phyloP scores from a whole-genome alignment of 2,888 invertebrate genomes.

The Fissipunctia ypsillon region DNA sequence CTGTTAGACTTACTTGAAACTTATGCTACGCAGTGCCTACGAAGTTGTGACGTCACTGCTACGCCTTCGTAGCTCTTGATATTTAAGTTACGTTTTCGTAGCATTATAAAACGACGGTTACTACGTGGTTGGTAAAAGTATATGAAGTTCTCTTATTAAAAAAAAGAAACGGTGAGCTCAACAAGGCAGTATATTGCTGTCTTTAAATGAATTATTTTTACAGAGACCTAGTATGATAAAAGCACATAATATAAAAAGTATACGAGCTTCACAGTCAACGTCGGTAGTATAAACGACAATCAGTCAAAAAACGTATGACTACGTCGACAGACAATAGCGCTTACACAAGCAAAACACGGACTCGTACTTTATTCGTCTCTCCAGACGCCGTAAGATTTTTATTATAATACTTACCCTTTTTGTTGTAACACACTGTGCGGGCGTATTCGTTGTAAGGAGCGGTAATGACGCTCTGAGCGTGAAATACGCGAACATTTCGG shows the following conservation, averaged over 20 bases:
- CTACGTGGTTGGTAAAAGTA: constrained; percentile 16
- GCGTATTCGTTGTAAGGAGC: constrained; percentile 80
- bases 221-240: constrained; percentile 15
- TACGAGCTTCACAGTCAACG: constrained; percentile 43
- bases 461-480: constrained; percentile 87
- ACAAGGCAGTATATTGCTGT: constrained; percentile 32
- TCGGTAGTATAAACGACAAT: constrained; percentile 58
- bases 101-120: constrained; percentile 29
- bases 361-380: constrained; percentile 77
- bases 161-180: constrained; percentile 12
- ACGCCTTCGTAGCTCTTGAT: constrained; percentile 7
- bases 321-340: constrained; percentile 67
- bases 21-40: constrained; percentile 12
- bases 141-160: constrained; percentile 42
- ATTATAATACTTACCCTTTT: constrained; percentile 87
- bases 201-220: constrained; percentile 41
- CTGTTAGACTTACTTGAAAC: not conserved
- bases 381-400: constrained; percentile 84
- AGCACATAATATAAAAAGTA: constrained; percentile 32
- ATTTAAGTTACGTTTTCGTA: constrained; percentile 34
- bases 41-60: constrained; percentile 34
- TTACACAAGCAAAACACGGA: constrained; percentile 75
- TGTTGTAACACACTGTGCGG: constrained; percentile 78
- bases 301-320: constrained; percentile 58
- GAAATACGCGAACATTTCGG: constrained; percentile 89